Base-by-base conservation (phyloP, 2,797 vertebrate species). In the Psittacula derbiana region DNA sequence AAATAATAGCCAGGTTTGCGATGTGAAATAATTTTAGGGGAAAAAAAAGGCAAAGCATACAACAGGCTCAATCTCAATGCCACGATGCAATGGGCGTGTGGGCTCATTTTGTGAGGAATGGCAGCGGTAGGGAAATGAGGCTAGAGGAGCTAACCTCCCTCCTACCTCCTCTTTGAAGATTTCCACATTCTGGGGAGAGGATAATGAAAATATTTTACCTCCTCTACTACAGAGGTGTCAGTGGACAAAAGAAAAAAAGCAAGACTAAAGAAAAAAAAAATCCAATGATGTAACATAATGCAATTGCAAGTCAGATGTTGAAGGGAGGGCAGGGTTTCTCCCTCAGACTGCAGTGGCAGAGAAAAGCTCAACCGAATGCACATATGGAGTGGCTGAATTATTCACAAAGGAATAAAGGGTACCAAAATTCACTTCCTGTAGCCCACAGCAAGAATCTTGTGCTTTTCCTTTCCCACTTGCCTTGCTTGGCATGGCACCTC, bases 201-300 rank as follows among this genome's bases (percentile, higher is more conserved):
- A 92, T 98, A 98, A 98, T 97, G 97, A 98, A 98, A 97, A 97
- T 97, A 97, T 97, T 98, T 98, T 97, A 75, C 97, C 91, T 96
- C 95, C 91, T 88, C 87, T 89, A 95, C 97, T 92, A 91, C 80
- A 91, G 96, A 91, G 62, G 95, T 96, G 96, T 90, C 84, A 74
- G 61, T 74, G 81, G 87, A 85, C 78, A 31, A 53, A 79, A 82
- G 69, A 75, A 80, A 76, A 61, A 30, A 80, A 53, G 43, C 33
- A 38, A 18, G 71, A 41, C 44, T 60, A 78, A 60, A 67, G 14
- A 20, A 6, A 17, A 86, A 73, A 78, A 79, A 62, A 66, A 19
- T 4, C 44, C 31, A 28, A 69, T 3, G 17, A 80, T 61, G 70
- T 44, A 49, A 19, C 2, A 17, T 65, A 60, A 72, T 10, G 61